Conservation (phyloP, 2,888 invertebrate species). For the Elysia crispata region DNA sequence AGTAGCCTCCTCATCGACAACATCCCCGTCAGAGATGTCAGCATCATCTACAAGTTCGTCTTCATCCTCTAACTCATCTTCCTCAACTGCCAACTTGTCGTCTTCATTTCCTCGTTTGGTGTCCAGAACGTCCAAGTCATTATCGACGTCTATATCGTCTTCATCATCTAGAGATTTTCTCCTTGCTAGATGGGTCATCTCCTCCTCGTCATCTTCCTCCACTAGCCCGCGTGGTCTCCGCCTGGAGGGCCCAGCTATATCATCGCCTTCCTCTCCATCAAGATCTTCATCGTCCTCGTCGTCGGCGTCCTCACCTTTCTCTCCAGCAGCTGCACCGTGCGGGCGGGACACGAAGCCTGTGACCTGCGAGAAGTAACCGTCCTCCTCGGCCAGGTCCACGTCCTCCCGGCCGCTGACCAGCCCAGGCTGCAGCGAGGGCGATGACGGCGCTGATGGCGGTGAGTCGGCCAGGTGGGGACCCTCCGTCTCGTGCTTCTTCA, state of each 20-base stretch:
- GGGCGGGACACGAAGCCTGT: slow-evolving; percentile 85
- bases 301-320: neutral
- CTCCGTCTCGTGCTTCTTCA: slow-evolving; percentile 95
- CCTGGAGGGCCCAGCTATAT: neutral
- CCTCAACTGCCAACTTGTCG: slow-evolving; percentile 41
- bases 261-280: neutral
- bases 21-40: slow-evolving; percentile 57
- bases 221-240: neutral
- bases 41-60: slow-evolving; percentile 57
- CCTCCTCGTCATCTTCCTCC: slow-evolving; percentile 17
- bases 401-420: too few species aligned
- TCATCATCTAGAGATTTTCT: slow-evolving; percentile 44
- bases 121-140: neutral
- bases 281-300: slow-evolving; percentile 39
- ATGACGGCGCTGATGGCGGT: slow-evolving; percentile 63
- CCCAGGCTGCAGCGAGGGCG: too few species aligned
- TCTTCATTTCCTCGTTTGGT: too few species aligned
- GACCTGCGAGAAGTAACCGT: slow-evolving; percentile 91
- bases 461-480: slow-evolving; percentile 71
- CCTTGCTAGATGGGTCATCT: slow-evolving; percentile 23
- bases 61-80: slow-evolving; percentile 45
- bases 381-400: slow-evolving; percentile 67
- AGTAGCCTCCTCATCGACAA: slow-evolving; percentile 24
- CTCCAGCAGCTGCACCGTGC: neutral
- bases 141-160: slow-evolving; percentile 26